phyloP scores from a whole-genome alignment of 1,140 invertebrate genomes.

The Mya arenaria region DNA sequence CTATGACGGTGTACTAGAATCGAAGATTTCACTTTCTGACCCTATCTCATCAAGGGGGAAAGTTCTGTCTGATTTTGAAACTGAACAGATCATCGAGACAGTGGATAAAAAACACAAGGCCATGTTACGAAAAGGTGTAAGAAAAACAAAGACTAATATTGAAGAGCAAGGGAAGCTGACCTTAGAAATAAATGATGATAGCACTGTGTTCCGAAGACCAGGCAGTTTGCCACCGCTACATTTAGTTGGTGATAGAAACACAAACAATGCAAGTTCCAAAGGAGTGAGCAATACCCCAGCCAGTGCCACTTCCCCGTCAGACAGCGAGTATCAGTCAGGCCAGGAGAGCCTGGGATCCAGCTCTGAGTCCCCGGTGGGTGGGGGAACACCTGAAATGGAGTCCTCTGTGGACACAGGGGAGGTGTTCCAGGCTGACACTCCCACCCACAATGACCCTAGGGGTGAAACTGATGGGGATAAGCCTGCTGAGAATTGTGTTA shows the following conservation, averaged over 20 bases:
- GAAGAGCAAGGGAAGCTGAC: neutral
- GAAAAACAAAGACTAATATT: neutral
- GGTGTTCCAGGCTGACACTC: conserved; percentile 6
- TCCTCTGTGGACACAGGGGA: conserved; percentile 40
- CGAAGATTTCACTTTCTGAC: conserved; percentile 33
- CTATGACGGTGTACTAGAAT: conserved; percentile 42
- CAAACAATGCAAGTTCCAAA: neutral
- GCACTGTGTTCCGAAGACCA: neutral
- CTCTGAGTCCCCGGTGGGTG: conserved; percentile 18
- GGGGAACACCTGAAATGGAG: conserved; percentile 37
- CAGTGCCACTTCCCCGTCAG: conserved; percentile 30
- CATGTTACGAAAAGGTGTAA: neutral
- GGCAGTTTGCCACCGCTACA: neutral
- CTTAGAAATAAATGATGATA: neutral
- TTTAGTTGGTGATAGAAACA: neutral
- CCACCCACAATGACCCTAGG: neutral
- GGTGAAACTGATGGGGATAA: neutral
- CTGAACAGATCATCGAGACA: conserved; percentile 8
- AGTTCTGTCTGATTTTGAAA: conserved; percentile 19
- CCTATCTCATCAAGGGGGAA: neutral
- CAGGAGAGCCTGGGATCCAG: conserved; percentile 29
- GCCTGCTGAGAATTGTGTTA: conserved; percentile 34
- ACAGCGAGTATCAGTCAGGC: conserved; percentile 51
- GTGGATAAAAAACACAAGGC: conserved; percentile 3
- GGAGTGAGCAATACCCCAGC: conserved; percentile 16